These are phyloP conservation scores for Pardalotus punctatus DNA, from an alignment of 2,113 vertebrate genomes.

Conservation along the genomic window DNA sequence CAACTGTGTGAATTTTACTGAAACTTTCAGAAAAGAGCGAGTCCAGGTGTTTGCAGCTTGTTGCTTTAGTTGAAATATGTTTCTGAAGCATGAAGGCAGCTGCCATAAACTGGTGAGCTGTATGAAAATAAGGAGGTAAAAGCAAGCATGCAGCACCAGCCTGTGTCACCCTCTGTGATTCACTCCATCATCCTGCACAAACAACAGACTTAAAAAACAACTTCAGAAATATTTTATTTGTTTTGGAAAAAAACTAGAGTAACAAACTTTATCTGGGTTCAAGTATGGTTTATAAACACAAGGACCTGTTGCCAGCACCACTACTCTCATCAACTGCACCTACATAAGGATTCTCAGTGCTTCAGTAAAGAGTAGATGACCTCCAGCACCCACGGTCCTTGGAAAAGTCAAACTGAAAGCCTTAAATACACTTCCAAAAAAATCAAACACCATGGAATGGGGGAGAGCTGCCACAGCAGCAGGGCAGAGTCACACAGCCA, in stretches of 20 bases:
- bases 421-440: not conserved
- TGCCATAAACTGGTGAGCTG: not conserved
- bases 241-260: slow-evolving; percentile 69
- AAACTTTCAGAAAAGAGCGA: not conserved
- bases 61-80: not conserved
- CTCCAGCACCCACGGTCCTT: not conserved
- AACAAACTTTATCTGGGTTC: slow-evolving; percentile 58
- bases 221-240: slow-evolving; percentile 70
- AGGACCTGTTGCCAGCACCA: slow-evolving; percentile 44
- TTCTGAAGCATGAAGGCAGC: not conserved
- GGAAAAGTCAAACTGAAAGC: not conserved
- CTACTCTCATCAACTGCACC: not conserved
- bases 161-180: not conserved
- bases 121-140: not conserved
- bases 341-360: slow-evolving; percentile 1
- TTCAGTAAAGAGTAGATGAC: not conserved
- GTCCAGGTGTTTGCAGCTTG: not conserved
- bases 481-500: not conserved
- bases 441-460: not conserved
- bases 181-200: not conserved
- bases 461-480: not conserved
- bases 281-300: slow-evolving; percentile 53
- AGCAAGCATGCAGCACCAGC: not conserved
- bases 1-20: not conserved
- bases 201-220: not conserved